phyloP scores from a whole-genome alignment of 2,888 invertebrate genomes.

The Oscheius sp. region DNA sequence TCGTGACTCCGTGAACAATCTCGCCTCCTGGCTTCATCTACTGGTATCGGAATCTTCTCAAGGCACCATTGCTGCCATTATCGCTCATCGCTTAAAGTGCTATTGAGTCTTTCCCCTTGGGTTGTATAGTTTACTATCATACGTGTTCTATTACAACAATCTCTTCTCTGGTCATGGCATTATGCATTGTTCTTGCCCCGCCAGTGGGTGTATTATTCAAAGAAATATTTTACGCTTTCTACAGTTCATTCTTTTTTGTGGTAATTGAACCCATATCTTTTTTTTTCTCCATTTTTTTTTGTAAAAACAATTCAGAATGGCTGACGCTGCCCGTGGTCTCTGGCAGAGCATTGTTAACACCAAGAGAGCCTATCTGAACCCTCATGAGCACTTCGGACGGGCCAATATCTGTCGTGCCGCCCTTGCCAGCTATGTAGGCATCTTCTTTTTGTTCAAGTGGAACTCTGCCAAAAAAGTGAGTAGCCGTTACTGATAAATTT shows the following conservation, averaged over 20 bases:
- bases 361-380: constrained; percentile 62
- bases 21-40: constrained; percentile 1
- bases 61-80: constrained; percentile 7
- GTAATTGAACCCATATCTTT: too few species aligned
- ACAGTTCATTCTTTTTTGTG: too few species aligned
- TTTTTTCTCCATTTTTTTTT: too few species aligned
- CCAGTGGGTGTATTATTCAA: too few species aligned
- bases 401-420: constrained; percentile 67
- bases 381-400: constrained; percentile 67
- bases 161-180: constrained; percentile 18
- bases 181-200: constrained; percentile 23
- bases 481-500: neutral
- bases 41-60: constrained; percentile 20
- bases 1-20: neutral
- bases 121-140: neutral
- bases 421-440: constrained; percentile 63
- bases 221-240: too few species aligned
- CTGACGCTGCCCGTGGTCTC: constrained; percentile 62
- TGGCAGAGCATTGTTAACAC: constrained; percentile 62
- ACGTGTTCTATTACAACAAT: neutral
- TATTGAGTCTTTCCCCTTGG: neutral
- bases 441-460: constrained; percentile 62
- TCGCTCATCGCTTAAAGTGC: neutral
- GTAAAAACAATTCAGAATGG: constrained; percentile 39
- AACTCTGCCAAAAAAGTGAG: constrained; percentile 57